Percentiles rank a stretch among this genome's conserved stretches.
Conservation (phyloP, 2,888 invertebrate genomes). For the Drosophila parthenogenetica region DNA sequence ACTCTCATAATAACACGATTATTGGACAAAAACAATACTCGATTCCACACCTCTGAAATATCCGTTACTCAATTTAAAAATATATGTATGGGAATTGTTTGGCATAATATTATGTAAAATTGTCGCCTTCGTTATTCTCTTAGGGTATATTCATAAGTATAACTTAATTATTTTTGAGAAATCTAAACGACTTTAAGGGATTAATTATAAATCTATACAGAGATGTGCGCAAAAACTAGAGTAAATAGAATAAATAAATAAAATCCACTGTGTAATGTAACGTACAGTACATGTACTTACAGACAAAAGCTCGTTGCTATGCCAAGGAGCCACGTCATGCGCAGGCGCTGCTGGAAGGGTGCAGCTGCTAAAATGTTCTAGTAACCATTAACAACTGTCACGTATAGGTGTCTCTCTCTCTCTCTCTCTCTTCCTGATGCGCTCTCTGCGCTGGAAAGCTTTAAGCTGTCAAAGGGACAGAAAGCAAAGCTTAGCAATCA, state of each 20-base stretch:
- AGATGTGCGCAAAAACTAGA: neutral
- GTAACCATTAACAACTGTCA: slow-evolving; percentile 55
- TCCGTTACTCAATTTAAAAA: too few relatives aligned
- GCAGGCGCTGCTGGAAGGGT: slow-evolving; percentile 51
- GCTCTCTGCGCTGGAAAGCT: slow-evolving; percentile 43
- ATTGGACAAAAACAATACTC: neutral
- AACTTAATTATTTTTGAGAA: too few relatives aligned
- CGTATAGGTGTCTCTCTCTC: slow-evolving; percentile 3
- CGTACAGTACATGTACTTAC: neutral
- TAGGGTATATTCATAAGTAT: too few relatives aligned
- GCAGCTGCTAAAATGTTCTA: slow-evolving; percentile 30
- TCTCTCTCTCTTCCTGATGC: slow-evolving; percentile 4
- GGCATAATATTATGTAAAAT: too few relatives aligned
- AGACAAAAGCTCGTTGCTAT: slow-evolving; percentile 11
- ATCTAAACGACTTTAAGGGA: too few relatives aligned
- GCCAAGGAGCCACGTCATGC: slow-evolving; percentile 11
- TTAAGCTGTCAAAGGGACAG: slow-evolving; percentile 35
- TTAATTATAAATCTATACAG: too few relatives aligned
- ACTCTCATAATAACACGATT: neutral
- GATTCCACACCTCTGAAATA: too few relatives aligned
- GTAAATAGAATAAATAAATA: neutral
- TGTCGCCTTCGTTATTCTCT: too few relatives aligned
- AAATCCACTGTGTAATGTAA: too few relatives aligned
- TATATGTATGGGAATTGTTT: too few relatives aligned
- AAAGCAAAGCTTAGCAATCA: slow-evolving; percentile 58